These are phyloP conservation scores for Gymnoscelis rufifasciata DNA, from an alignment of 2,888 invertebrate species.

Conservation along the genomic window DNA sequence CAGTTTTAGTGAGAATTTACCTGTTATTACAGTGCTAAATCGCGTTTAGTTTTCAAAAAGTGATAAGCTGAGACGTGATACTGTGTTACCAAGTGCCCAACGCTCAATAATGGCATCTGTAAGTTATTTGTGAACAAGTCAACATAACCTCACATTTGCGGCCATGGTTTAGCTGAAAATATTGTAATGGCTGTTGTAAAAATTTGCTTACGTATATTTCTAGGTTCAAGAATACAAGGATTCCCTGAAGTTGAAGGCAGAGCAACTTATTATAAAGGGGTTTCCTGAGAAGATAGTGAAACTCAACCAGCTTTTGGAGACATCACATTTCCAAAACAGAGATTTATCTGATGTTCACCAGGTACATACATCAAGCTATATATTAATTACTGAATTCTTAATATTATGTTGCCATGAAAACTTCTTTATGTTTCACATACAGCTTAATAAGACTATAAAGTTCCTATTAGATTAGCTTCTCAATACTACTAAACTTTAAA, in stretches of 20 bases:
- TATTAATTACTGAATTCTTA: too few species aligned
- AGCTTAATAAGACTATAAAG: too few species aligned
- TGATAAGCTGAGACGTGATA: slow-evolving; percentile 22
- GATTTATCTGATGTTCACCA: slow-evolving; percentile 88
- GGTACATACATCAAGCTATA: slow-evolving; percentile 51
- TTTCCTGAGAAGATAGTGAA: slow-evolving; percentile 96
- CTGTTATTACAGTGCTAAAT: slow-evolving; percentile 22
- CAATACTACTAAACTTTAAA: too few species aligned
- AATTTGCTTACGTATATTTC: slow-evolving; percentile 39
- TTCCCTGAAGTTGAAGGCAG: slow-evolving; percentile 91
- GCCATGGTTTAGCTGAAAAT: slow-evolving; percentile 33
- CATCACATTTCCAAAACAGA: slow-evolving; percentile 88
- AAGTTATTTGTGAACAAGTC: slow-evolving; percentile 32
- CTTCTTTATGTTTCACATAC: too few species aligned
- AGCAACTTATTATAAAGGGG: slow-evolving; percentile 90
- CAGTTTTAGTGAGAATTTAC: slow-evolving; percentile 32
- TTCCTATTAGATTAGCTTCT: too few species aligned
- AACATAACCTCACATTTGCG: slow-evolving; percentile 51
- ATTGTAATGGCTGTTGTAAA: slow-evolving; percentile 35
- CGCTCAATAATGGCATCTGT: slow-evolving; percentile 38
- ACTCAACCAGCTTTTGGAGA: slow-evolving; percentile 91
- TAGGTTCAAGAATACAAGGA: slow-evolving; percentile 96
- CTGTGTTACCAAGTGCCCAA: slow-evolving; percentile 20
- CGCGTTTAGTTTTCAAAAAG: slow-evolving; percentile 12
- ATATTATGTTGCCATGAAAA: too few species aligned